phyloP scores from a whole-genome alignment of 2,797 vertebrate genomes.

The Macrochelys suwanniensis region DNA sequence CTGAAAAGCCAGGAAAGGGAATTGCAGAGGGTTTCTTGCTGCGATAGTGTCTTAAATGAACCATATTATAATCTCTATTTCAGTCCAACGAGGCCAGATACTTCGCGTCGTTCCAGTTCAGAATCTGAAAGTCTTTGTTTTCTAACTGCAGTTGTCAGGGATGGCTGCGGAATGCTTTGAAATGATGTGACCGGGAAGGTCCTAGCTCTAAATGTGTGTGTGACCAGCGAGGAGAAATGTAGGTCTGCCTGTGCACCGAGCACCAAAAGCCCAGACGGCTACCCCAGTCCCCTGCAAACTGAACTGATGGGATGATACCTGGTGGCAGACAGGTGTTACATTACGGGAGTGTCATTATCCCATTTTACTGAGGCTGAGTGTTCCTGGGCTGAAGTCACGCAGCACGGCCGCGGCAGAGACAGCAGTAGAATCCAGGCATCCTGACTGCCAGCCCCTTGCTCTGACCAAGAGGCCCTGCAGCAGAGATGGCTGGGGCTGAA shows the following conservation, averaged over 20 bases:
- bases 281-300: neutral
- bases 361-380: neutral
- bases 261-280: neutral
- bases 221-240: no score
- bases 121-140: neutral
- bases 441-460: neutral
- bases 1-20: constrained; percentile 11
- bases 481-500: neutral
- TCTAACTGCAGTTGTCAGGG: neutral
- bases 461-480: neutral
- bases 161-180: neutral
- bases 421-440: no score
- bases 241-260: neutral
- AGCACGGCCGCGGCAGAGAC: no score
- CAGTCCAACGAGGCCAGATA: neutral
- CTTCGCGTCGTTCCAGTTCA: neutral
- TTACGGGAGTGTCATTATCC: neutral
- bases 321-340: no score
- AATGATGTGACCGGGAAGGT: neutral
- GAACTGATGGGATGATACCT: neutral
- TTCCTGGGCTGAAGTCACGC: neutral
- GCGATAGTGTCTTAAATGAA: neutral
- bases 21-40: neutral
- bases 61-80: neutral
- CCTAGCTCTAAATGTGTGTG: neutral